phyloP scores from a whole-genome alignment of 1,140 invertebrate species.

The Drosophila gunungcola region DNA sequence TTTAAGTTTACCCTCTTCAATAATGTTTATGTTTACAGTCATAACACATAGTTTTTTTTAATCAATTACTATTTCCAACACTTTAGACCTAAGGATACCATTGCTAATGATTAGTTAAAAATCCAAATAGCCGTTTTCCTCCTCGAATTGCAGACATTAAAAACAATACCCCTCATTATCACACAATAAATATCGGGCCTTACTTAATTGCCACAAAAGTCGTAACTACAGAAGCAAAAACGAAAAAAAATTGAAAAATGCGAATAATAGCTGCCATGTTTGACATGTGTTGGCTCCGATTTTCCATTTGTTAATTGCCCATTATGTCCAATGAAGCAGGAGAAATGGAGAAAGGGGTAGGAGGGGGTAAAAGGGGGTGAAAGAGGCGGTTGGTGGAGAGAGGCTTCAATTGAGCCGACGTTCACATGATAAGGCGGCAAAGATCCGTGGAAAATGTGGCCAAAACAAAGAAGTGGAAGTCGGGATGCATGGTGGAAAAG shows the following conservation, averaged over 20 bases:
- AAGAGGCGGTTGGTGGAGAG: background rate
- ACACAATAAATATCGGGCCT: conserved; percentile 30
- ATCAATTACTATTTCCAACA: background rate
- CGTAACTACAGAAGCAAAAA: conserved; percentile 1
- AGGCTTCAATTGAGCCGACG: conserved; percentile 34
- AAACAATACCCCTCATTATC: conserved; percentile 40
- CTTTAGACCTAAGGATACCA: background rate
- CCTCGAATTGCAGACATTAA: background rate
- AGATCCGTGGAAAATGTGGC: conserved; percentile 45
- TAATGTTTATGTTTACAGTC: too few species aligned
- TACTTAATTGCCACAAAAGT: conserved; percentile 19
- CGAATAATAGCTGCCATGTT: conserved; percentile 36
- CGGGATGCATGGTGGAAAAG: conserved; percentile 21
- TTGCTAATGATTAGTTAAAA: background rate
- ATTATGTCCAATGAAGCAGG: conserved; percentile 27
- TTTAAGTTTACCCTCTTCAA: too few species aligned
- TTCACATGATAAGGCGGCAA: conserved; percentile 48
- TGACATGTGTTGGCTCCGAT: conserved; percentile 51
- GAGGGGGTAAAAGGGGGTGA: too few species aligned
- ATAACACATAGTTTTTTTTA: too few species aligned
- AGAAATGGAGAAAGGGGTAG: background rate
- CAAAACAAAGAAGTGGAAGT: conserved; percentile 76
- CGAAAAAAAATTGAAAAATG: conserved; percentile 15
- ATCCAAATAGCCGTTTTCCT: conserved; percentile 14
- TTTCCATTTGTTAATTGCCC: conserved; percentile 53